Percentiles rank a stretch among this genome's conserved stretches.
phyloP scores from a whole-genome alignment of 2,888 invertebrate genomes.

The Sisyra terminalis region DNA sequence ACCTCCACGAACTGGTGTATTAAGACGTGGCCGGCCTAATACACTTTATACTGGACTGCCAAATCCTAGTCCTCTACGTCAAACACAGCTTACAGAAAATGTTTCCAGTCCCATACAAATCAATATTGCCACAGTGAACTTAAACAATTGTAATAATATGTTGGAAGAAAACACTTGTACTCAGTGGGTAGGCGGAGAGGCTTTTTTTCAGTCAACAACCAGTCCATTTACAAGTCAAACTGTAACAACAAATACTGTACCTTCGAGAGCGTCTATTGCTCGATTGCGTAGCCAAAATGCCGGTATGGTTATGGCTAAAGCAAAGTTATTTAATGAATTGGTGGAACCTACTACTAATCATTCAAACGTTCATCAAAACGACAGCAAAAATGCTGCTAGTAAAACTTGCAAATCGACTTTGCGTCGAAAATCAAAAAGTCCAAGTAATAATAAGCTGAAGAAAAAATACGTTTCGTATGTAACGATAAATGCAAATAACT shows the following conservation, averaged over 20 bases:
- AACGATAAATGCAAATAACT: not conserved
- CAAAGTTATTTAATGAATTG: conserved; percentile 47
- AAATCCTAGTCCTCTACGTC: conserved; percentile 14
- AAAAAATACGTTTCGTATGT: conserved; percentile 1
- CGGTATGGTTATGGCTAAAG: conserved; percentile 66
- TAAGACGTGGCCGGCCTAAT: conserved; percentile 34
- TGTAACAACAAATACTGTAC: conserved; percentile 33
- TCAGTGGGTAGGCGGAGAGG: conserved; percentile 26
- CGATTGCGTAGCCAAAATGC: conserved; percentile 56
- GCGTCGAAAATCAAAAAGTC: not conserved
- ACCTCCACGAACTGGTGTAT: conserved; percentile 29
- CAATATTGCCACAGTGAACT: too few species aligned
- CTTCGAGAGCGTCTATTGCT: conserved; percentile 54
- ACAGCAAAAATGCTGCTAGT: not conserved
- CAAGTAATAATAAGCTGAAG: not conserved
- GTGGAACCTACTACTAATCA: not conserved
- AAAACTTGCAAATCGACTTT: not conserved
- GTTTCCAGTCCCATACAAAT: too few species aligned
- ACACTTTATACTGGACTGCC: conserved; percentile 27
- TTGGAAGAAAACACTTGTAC: too few species aligned
- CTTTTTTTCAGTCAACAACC: conserved; percentile 23
- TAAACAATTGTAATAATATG: too few species aligned
- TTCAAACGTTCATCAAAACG: conserved; percentile 5
- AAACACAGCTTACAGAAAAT: too few species aligned
- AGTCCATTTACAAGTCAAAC: conserved; percentile 25